Evolutionary conservation across 2,113 vertebrate genomes (phyloP).

Genomic region (Catharus bicknelli): DNA sequence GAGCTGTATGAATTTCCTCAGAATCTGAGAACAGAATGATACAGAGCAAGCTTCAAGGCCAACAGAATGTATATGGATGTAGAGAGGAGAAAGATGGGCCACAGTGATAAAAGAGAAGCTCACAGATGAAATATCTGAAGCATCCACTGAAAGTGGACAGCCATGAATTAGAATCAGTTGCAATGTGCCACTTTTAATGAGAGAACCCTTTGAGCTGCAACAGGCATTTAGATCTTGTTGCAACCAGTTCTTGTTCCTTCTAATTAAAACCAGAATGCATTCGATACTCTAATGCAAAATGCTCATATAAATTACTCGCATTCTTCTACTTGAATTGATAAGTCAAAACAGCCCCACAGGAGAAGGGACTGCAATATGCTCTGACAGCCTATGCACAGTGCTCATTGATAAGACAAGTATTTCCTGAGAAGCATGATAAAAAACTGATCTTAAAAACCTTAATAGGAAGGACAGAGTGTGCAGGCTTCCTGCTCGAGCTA

Average conservation of each 20-base stretch:
- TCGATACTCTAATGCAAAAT: neutral
- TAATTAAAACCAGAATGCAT: conserved; percentile 21
- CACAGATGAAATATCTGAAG: neutral
- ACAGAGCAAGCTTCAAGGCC: neutral
- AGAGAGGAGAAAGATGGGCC: neutral
- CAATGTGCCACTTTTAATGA: neutral
- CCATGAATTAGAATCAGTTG: neutral
- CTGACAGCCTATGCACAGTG: neutral
- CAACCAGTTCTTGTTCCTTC: neutral
- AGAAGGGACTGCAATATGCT: neutral
- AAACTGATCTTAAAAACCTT: neutral
- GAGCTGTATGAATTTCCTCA: neutral
- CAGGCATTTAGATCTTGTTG: neutral
- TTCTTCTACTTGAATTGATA: conserved; percentile 23
- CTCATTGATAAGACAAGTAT: neutral
- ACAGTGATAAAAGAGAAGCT: neutral
- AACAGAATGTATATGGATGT: neutral
- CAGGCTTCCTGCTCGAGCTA: neutral
- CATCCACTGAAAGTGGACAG: neutral
- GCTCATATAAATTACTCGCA: neutral
- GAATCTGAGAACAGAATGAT: neutral
- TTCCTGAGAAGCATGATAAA: neutral
- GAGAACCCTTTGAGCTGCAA: neutral
- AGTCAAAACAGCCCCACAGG: neutral
- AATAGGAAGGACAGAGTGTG: neutral